Conservation (phyloP, 2,113 vertebrate genomes). For the Dermatemys mawii region DNA sequence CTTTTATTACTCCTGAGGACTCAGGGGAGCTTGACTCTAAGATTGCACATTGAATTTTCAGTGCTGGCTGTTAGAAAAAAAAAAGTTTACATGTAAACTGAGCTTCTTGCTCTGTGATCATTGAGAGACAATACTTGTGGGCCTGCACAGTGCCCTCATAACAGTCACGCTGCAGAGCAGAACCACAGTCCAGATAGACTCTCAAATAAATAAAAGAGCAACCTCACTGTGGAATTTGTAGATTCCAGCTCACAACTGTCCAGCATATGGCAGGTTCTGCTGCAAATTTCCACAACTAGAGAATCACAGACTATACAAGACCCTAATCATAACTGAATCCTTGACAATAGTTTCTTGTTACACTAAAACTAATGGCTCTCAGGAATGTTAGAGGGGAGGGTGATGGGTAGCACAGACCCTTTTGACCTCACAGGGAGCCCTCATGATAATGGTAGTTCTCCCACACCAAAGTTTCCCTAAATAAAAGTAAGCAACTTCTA, state of each 20-base stretch:
- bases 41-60: background rate
- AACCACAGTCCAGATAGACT: background rate
- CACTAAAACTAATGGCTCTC: conserved; percentile 26
- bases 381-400: conserved; percentile 33
- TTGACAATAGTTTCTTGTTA: conserved; percentile 43
- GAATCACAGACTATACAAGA: conserved; percentile 5
- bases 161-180: background rate
- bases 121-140: background rate
- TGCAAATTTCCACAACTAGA: conserved; percentile 30
- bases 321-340: conserved; percentile 53
- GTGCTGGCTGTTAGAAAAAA: background rate
- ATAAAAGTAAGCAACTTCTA: background rate
- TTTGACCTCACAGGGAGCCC: background rate
- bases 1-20: background rate
- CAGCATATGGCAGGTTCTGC: background rate
- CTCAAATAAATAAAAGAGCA: conserved; percentile 51
- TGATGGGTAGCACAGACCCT: background rate
- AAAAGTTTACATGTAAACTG: background rate
- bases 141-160: background rate
- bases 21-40: background rate
- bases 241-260: conserved; percentile 42
- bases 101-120: background rate
- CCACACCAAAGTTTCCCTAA: background rate
- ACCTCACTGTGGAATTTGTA: conserved; percentile 30
- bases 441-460: background rate